Evolutionary conservation across 2,113 vertebrate genomes (phyloP), one percentile per base, ranked within the genome.

Genomic region (Cyprinodon brontotheroides): DNA sequence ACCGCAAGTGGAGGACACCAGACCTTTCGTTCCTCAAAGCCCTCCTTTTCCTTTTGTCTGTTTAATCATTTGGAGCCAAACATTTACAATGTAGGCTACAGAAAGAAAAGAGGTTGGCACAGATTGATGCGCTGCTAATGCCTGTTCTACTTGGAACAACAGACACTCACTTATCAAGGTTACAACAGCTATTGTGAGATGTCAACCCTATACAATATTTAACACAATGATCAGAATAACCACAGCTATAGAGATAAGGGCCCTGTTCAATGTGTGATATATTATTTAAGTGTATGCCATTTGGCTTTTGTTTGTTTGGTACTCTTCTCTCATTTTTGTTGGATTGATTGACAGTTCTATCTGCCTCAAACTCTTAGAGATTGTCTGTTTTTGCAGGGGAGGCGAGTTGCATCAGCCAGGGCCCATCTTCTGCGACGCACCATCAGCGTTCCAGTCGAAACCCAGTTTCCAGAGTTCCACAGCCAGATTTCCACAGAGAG

Each of bases 401-500:
- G 75, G 40, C 79, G 84, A 17, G 38, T 87, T n/a, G 86, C 90
- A 1, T 87, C 91, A 45, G 81, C 89, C 84, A 92, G 83, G 83
- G 87, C 81, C 43, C 91, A 94, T 65, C 89, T 95, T 29, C 87
- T 95, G 67, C 89, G 94, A 11, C 93, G 95, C 80, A 95, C 95
- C 77, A 94, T 95, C 89, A 95, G 95, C 45, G 94, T 95, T 65
- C 95, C 95, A 1, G 94, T 94, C 72, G 95, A 95, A 77, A 90
- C 93, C 1, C 92, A 90, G 61, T 93, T 93, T 72, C 92, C 92
- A 70, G 91, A 93, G 53, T 92, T 90, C 77, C 91, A 89, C 72
- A 86, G 80, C 73, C 91, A 93, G 83, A 75, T 91, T 69, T 92
- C 90, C 75, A 86, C 83, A 0, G 92, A 92, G 68, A 93, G 89